A percentile compares a stretch with the other conserved stretches of the same genome.
Conservation (phyloP, 2,888 invertebrate genomes). For the Lepidochrysops patricia region DNA sequence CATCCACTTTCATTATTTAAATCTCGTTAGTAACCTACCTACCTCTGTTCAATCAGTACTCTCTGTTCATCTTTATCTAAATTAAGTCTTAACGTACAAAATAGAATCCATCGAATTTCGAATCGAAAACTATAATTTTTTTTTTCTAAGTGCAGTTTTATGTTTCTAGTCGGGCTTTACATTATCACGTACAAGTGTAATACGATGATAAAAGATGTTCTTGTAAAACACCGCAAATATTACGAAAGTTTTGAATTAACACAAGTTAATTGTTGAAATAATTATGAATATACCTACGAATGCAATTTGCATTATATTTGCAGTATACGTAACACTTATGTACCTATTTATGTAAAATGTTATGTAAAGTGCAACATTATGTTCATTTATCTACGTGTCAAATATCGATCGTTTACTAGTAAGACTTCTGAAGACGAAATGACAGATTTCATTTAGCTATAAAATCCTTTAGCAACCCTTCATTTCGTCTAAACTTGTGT, state of each 20-base stretch:
- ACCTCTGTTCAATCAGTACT: too few species aligned
- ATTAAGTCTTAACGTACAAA: too few species aligned
- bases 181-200: background rate
- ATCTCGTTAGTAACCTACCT: too few species aligned
- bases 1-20: too few species aligned
- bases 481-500: too few species aligned
- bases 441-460: too few species aligned
- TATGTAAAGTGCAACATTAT: background rate
- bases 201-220: background rate
- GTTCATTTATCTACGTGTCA: background rate
- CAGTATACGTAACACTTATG: constrained; percentile 1
- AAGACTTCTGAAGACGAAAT: too few species aligned
- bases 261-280: background rate
- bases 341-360: constrained; percentile 9
- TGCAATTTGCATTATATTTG: constrained; percentile 7
- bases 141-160: background rate
- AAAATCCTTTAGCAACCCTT: too few species aligned
- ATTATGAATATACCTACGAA: constrained; percentile 5
- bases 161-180: background rate
- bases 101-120: too few species aligned
- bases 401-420: background rate
- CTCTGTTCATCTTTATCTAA: too few species aligned
- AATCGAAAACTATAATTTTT: too few species aligned
- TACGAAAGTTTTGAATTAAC: constrained; percentile 6
- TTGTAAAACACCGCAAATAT: background rate